phyloP scores from a whole-genome alignment of 2,797 vertebrate species.

The Lepidocolaptes lacrymiger region DNA sequence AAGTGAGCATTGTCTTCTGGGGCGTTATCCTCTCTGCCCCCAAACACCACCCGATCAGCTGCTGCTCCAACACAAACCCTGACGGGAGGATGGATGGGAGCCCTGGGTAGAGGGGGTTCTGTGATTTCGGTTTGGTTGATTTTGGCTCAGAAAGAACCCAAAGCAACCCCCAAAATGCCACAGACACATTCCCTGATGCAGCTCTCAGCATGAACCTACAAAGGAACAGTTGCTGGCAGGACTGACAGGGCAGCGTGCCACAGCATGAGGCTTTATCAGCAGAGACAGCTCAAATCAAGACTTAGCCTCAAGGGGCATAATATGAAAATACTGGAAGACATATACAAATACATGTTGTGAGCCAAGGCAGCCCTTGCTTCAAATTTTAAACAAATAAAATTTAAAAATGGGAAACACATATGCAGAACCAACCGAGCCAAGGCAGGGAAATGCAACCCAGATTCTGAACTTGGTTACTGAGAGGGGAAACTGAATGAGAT shows the following conservation, averaged over 20 bases:
- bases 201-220: background rate
- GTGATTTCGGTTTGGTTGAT: background rate
- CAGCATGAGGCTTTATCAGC: conserved; percentile 17
- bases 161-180: background rate
- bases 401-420: background rate
- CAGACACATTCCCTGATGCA: conserved; percentile 2
- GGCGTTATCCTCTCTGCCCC: background rate
- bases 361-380: background rate
- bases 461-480: background rate
- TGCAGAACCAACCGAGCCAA: background rate
- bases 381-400: background rate
- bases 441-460: background rate
- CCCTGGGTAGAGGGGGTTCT: background rate
- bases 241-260: conserved; percentile 28
- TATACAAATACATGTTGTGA: background rate
- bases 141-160: background rate
- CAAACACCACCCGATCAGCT: background rate
- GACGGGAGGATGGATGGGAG: background rate
- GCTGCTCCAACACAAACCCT: background rate
- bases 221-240: conserved; percentile 45
- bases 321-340: conserved; percentile 1
- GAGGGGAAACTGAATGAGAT: background rate
- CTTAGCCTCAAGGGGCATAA: conserved; percentile 32
- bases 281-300: conserved; percentile 30
- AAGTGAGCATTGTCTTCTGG: background rate